Conservation (phyloP, 2,113 vertebrate genomes). For the Thomomys bottae region DNA sequence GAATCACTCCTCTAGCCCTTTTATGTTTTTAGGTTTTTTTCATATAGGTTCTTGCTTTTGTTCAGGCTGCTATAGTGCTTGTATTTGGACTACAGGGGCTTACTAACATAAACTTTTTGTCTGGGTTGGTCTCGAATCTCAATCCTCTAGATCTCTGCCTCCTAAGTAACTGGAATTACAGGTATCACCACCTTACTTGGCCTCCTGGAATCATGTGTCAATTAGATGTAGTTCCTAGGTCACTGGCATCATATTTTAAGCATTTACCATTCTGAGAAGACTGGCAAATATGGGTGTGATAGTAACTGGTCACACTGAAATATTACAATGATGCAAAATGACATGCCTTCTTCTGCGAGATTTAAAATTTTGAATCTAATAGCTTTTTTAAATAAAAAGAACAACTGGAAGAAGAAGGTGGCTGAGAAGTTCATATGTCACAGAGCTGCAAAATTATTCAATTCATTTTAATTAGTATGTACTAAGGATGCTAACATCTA, state of each 20-base stretch:
- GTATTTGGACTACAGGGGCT: no score
- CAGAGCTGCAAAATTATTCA: conserved; percentile 55
- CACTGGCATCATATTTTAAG: background rate
- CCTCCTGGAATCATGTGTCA: conserved; percentile 15
- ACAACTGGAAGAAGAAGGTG: conserved; percentile 72
- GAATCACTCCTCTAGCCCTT: no score
- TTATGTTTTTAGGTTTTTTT: no score
- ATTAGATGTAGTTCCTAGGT: background rate
- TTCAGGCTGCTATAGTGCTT: no score
- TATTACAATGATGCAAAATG: background rate
- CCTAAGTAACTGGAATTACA: no score
- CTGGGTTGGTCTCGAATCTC: no score
- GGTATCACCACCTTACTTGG: no score
- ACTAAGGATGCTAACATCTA: conserved; percentile 25
- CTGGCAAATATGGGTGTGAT: background rate
- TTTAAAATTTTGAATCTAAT: conserved; percentile 73
- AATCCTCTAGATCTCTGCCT: no score
- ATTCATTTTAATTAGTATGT: conserved; percentile 61
- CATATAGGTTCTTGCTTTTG: no score
- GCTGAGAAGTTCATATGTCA: conserved; percentile 58
- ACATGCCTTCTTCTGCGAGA: conserved; percentile 44
- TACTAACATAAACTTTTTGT: no score
- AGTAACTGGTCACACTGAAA: background rate
- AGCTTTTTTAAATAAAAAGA: conserved; percentile 76
- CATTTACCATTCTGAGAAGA: background rate